Conservation (phyloP, 2,113 vertebrate species). For the Xiphorhynchus elegans region DNA sequence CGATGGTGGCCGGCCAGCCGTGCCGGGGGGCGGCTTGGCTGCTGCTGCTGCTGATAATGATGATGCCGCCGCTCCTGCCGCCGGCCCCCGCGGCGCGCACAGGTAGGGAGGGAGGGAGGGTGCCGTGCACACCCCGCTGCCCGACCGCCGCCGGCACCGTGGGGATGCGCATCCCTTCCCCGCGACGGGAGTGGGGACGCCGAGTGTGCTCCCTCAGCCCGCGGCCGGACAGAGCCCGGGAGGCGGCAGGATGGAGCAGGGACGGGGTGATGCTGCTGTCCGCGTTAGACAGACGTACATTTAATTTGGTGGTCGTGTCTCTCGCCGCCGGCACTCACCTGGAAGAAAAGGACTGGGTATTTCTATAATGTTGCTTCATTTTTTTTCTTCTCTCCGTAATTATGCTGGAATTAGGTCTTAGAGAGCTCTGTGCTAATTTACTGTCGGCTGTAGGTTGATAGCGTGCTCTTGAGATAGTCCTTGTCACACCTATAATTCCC, state of each 20-base stretch:
- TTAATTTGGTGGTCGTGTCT: rapidly evolving
- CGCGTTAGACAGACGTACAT: rapidly evolving
- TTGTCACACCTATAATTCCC: rapidly evolving
- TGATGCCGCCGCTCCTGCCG: neutral
- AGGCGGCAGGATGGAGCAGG: rapidly evolving
- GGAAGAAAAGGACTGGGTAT: neutral
- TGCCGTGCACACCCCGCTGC: neutral
- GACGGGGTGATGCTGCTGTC: rapidly evolving
- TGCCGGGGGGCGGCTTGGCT: neutral
- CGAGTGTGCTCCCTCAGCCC: neutral
- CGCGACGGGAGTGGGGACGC: neutral
- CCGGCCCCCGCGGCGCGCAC: neutral
- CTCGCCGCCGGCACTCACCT: neutral
- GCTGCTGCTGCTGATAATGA: neutral
- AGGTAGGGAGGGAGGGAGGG: neutral
- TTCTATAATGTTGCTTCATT: neutral
- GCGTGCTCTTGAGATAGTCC: neutral
- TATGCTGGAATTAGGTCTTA: neutral
- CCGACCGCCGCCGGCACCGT: rapidly evolving
- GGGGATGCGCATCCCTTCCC: neutral
- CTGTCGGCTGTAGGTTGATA: neutral
- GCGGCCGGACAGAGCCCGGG: neutral
- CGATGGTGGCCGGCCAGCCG: constrained; percentile 17
- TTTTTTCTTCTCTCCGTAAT: neutral
- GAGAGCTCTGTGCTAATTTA: neutral